Evolutionary conservation across 2,888 invertebrate genomes (phyloP), one percentile per base, ranked within the genome.

Genomic region (Sphaerophoria taeniata): DNA sequence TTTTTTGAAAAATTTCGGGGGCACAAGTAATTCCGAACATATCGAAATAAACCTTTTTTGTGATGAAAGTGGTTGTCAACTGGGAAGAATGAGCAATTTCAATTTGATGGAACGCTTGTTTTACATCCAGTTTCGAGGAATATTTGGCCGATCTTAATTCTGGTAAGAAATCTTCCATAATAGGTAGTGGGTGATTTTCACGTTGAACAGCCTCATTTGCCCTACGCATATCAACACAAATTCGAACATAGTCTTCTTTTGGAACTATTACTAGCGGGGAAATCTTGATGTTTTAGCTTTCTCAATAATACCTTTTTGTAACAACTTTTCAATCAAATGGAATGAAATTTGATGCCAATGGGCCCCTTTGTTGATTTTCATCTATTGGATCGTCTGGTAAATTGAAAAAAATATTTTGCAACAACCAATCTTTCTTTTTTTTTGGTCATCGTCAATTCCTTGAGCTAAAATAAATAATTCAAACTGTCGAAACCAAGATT

Each of bases 81-180:
- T n/a, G 47, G 47, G 47, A 47, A 47, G 5, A 4, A 47, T 12
- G n/a, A 47, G 47, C 47, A n/a, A 47, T 47, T n/a, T 47, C n/a
- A 47, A n/a, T n/a, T 47, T 47, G 47, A 47, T 47, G 47, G 47
- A 47, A 47, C 47, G 47, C n/a, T 47, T 47, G 47, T 47, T 47
- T n/a, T 6, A 47, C 47, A 47, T 47, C 47, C 4, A 47, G 47
- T 51, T 51, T 51, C 16, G 16, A 51, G 9, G 16, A 51, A 51
- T 51, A 16, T 24, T 7, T 16, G 16, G 49, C 47, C 47, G 4
- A 6, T 47, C n/a, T 47, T 47, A 47, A 47, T 47, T 47, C 47
- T 6, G 47, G n/a, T 47, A 47, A 47, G 47, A 47, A 47, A 47
- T 47, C 47, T 47, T 47, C 47, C 47, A 47, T 47, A n/a, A 3